Evolutionary conservation across 2,888 invertebrate species (phyloP).

Genomic region (Prosopocoilus inquinatus): DNA sequence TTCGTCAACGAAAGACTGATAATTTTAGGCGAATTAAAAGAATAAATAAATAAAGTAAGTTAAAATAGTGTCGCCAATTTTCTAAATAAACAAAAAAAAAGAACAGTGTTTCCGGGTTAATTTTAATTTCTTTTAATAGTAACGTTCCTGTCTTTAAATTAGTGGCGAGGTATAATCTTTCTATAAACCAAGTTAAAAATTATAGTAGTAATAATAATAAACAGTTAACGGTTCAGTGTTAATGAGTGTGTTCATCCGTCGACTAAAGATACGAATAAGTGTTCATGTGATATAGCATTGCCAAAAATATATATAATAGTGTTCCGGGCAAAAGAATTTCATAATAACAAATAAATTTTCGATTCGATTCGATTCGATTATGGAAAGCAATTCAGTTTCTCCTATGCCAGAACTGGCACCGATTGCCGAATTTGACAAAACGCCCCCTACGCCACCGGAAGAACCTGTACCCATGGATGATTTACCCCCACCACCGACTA

Average conservation of each 20-base stretch:
- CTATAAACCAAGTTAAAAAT: too few species aligned
- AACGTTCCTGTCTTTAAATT: too few species aligned
- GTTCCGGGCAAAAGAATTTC: too few species aligned
- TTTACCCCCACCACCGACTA: constrained; percentile 63
- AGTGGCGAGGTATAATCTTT: too few species aligned
- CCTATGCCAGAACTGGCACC: constrained; percentile 66
- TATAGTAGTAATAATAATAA: too few species aligned
- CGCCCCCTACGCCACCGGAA: constrained; percentile 64
- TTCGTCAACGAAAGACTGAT: background rate
- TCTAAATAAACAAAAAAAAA: too few species aligned
- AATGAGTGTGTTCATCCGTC: background rate
- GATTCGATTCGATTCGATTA: constrained; percentile 34
- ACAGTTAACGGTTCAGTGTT: too few species aligned
- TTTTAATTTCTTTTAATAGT: too few species aligned
- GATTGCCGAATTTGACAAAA: constrained; percentile 70
- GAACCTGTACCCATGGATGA: constrained; percentile 62
- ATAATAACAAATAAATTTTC: too few species aligned
- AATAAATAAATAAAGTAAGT: background rate
- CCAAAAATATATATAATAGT: background rate
- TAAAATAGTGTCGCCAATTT: too few species aligned
- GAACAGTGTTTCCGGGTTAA: too few species aligned
- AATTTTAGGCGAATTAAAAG: background rate
- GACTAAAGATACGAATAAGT: background rate
- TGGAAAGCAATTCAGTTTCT: constrained; percentile 69
- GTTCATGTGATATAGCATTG: background rate